Percentiles rank a stretch among this genome's conserved stretches.
Evolutionary conservation across 2,113 vertebrate genomes (phyloP).

Genomic region (Semicossyphus pulcher): DNA sequence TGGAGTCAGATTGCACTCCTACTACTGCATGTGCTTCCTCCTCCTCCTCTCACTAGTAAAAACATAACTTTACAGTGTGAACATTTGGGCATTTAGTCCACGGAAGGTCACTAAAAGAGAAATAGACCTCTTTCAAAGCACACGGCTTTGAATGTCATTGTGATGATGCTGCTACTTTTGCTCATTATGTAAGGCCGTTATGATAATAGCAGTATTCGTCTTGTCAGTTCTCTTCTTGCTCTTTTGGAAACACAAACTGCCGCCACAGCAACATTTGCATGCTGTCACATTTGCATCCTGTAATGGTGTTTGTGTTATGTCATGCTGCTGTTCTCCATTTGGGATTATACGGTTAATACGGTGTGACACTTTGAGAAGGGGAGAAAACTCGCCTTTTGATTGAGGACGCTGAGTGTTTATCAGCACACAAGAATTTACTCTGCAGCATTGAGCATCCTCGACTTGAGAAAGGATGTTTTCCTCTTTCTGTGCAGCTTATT

Average conservation of each 20-base stretch:
- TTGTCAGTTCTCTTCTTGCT: neutral
- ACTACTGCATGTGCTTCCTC: too few species aligned
- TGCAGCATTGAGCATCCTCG: neutral
- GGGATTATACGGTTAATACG: neutral
- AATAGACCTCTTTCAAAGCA: too few species aligned
- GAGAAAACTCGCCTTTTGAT: neutral
- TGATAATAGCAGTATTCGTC: neutral
- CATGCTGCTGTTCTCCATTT: neutral
- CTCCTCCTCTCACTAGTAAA: too few species aligned
- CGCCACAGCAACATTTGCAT: conserved; percentile 41
- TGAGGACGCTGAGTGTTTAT: neutral
- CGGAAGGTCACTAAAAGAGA: too few species aligned
- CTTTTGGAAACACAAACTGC: neutral
- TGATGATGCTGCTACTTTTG: neutral
- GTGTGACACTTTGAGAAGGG: neutral
- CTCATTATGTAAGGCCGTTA: neutral
- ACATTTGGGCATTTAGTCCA: too few species aligned
- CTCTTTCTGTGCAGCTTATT: neutral
- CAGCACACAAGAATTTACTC: neutral
- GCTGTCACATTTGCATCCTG: conserved; percentile 2
- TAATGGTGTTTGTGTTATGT: neutral
- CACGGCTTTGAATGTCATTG: neutral
- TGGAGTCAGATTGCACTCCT: too few species aligned
- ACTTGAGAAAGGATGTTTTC: neutral
- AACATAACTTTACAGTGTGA: too few species aligned